A percentile compares a stretch with the other conserved stretches of the same genome.
phyloP scores from a whole-genome alignment of 2,888 invertebrate genomes.

The Ectemnius lituratus region DNA sequence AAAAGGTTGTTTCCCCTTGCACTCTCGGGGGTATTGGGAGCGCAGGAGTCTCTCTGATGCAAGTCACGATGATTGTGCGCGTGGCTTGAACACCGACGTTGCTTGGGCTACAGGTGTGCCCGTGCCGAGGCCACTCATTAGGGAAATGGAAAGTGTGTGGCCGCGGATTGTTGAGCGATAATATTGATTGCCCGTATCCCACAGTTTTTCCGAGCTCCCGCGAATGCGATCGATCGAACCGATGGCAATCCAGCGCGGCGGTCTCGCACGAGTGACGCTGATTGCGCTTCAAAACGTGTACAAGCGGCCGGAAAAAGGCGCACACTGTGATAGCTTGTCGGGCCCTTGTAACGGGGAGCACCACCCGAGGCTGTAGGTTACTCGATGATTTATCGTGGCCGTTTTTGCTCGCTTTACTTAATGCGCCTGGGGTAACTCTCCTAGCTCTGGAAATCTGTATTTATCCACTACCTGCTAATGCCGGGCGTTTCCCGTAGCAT shows the following conservation, averaged over 20 bases:
- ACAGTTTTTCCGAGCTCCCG: constrained; percentile 49
- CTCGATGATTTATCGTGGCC: constrained; percentile 42
- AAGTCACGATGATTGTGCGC: constrained; percentile 27
- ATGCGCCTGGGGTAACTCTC: neutral
- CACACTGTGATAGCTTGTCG: constrained; percentile 46
- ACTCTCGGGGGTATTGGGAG: neutral
- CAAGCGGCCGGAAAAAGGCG: constrained; percentile 47
- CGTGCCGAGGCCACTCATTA: constrained; percentile 32
- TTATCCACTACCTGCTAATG: neutral
- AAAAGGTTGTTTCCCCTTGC: neutral
- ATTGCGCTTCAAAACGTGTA: constrained; percentile 59
- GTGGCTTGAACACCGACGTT: constrained; percentile 40
- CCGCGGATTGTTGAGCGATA: constrained; percentile 52
- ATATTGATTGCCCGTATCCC: constrained; percentile 51
- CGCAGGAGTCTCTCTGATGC: constrained; percentile 26
- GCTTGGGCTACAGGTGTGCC: constrained; percentile 41
- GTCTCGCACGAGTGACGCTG: constrained; percentile 66
- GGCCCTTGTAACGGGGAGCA: constrained; percentile 51
- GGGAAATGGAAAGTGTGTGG: constrained; percentile 56
- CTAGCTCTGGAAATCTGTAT: neutral
- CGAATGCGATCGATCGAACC: constrained; percentile 56
- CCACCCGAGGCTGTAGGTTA: constrained; percentile 52
- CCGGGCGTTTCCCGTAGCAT: neutral
- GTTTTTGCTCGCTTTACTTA: constrained; percentile 29
- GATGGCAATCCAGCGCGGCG: constrained; percentile 52